Evolutionary conservation across 1,140 invertebrate species (phyloP).

Genomic region (Drosophila watanabei): DNA sequence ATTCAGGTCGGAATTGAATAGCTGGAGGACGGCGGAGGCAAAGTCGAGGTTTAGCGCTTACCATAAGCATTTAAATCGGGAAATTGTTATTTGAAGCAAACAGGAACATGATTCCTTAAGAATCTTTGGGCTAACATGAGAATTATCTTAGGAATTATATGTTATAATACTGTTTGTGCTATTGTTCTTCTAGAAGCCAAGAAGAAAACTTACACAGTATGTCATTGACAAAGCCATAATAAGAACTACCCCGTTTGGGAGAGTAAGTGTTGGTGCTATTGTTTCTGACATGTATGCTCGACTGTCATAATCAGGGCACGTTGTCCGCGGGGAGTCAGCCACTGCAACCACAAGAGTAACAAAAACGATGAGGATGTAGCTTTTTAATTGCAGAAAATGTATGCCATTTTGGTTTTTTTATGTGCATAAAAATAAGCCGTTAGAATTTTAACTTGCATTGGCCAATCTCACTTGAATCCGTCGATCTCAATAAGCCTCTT

Average conservation of each 20-base stretch:
- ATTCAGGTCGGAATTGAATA: neutral
- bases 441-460: too few species aligned
- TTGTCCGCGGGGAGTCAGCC: slow-evolving; percentile 45
- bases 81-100: slow-evolving; percentile 54
- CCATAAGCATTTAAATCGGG: slow-evolving; percentile 51
- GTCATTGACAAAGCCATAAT: slow-evolving; percentile 58
- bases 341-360: neutral
- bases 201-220: slow-evolving; percentile 58
- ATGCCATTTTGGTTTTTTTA: too few species aligned
- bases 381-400: too few species aligned
- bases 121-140: slow-evolving; percentile 7
- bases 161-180: neutral
- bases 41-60: neutral
- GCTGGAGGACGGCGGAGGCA: neutral
- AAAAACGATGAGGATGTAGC: too few species aligned
- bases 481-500: too few species aligned
- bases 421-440: too few species aligned
- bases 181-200: slow-evolving; percentile 48
- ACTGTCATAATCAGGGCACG: slow-evolving; percentile 72
- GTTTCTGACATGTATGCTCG: slow-evolving; percentile 57
- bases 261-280: slow-evolving; percentile 21
- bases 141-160: slow-evolving; percentile 43
- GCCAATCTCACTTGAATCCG: too few species aligned
- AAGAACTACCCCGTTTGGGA: slow-evolving; percentile 21
- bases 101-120: slow-evolving; percentile 41